These are phyloP conservation scores for Falco novaeseelandiae DNA, from an alignment of 2,797 vertebrate species.

Conservation along the genomic window DNA sequence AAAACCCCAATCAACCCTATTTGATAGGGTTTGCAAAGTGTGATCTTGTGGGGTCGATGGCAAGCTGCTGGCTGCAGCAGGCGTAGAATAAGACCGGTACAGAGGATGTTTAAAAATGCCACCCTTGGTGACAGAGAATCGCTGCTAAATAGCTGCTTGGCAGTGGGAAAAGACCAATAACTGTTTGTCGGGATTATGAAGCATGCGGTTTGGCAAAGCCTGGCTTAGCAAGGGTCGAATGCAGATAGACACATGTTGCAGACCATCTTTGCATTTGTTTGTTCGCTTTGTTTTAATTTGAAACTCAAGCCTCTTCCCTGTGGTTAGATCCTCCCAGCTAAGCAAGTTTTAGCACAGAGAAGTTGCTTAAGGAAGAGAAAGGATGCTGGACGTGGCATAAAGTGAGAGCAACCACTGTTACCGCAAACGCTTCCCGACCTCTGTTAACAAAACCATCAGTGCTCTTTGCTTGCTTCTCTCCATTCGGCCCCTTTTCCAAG, in stretches of 20 bases:
- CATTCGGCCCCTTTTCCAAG: background rate
- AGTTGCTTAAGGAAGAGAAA: constrained; percentile 34
- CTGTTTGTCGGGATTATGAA: background rate
- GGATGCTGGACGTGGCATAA: background rate
- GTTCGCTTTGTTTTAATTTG: background rate
- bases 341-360: background rate
- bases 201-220: constrained; percentile 18
- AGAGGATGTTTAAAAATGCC: background rate
- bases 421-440: background rate
- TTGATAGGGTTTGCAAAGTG: background rate
- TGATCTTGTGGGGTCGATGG: background rate
- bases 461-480: background rate
- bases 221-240: background rate
- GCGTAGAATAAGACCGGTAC: background rate
- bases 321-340: background rate
- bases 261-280: background rate
- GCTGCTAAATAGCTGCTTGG: background rate
- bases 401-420: constrained; percentile 4
- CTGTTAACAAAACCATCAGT: background rate
- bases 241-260: background rate
- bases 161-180: background rate
- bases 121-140: background rate
- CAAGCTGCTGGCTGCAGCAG: background rate
- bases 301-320: constrained; percentile 12
- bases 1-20: fast-evolving